Evolutionary conservation across 2,113 vertebrate species (phyloP).

Genomic region (Jacana jacana): DNA sequence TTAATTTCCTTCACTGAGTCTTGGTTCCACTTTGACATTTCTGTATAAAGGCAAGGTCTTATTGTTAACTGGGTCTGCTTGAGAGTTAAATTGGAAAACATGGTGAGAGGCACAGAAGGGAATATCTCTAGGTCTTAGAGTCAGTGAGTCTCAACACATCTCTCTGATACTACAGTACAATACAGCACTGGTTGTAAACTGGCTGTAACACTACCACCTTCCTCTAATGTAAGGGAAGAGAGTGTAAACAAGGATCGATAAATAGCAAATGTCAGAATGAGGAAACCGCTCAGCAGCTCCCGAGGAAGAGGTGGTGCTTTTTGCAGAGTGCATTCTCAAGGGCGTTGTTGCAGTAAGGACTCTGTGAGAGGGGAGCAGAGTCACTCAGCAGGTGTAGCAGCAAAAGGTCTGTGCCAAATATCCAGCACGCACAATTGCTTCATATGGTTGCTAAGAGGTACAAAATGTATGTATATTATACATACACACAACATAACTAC

Average conservation of each 20-base stretch:
- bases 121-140: neutral
- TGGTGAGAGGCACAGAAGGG: neutral
- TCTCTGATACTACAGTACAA: neutral
- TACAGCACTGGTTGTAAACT: neutral
- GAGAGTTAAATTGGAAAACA: neutral
- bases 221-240: neutral
- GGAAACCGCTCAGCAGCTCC: neutral
- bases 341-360: neutral
- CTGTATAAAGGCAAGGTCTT: neutral
- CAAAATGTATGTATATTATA: neutral
- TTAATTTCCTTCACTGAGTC: neutral
- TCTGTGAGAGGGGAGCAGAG: neutral
- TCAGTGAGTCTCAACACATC: neutral
- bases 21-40: neutral
- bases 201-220: neutral
- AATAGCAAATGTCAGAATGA: neutral
- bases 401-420: neutral
- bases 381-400: neutral
- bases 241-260: neutral
- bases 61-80: neutral
- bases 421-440: neutral
- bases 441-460: neutral
- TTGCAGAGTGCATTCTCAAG: neutral
- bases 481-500: neutral
- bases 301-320: neutral